Evolutionary conservation across 2,113 vertebrate species (phyloP).

Genomic region (Noturus placidus): DNA sequence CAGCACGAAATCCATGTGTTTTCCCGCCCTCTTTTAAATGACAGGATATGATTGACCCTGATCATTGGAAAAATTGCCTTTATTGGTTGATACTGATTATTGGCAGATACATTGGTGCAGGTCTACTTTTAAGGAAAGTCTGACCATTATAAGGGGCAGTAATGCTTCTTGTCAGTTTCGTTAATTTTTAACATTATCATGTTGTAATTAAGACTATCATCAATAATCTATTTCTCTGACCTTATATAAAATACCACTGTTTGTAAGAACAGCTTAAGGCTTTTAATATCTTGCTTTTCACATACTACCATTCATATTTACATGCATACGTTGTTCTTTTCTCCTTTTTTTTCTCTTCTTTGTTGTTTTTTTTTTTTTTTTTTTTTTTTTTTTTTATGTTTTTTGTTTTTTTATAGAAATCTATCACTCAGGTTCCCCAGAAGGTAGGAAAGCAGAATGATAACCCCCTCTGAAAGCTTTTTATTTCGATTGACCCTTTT

Average conservation of each 20-base stretch:
- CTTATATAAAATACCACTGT: not conserved
- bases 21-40: too few relatives aligned
- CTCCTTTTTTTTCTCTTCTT: conserved; percentile 57
- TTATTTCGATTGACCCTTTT: conserved; percentile 33
- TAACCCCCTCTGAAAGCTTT: conserved; percentile 47
- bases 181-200: not conserved
- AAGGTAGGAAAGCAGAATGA: conserved; percentile 78
- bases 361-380: conserved; percentile 53
- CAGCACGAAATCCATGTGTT: too few relatives aligned
- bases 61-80: too few relatives aligned
- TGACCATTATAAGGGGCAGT: not conserved
- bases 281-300: conserved; percentile 24
- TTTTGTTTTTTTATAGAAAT: conserved; percentile 76
- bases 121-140: too few relatives aligned
- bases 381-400: conserved; percentile 68
- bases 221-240: not conserved
- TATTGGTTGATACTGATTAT: too few relatives aligned
- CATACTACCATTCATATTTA: conserved; percentile 44
- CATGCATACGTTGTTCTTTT: conserved; percentile 65
- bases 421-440: conserved; percentile 82
- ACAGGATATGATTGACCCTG: too few relatives aligned
- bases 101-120: too few relatives aligned
- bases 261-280: not conserved
- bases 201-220: conserved; percentile 3
- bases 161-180: not conserved